Conservation (phyloP, 53 echinoderm and acorn worm genomes). For the Crossaster papposus region DNA sequence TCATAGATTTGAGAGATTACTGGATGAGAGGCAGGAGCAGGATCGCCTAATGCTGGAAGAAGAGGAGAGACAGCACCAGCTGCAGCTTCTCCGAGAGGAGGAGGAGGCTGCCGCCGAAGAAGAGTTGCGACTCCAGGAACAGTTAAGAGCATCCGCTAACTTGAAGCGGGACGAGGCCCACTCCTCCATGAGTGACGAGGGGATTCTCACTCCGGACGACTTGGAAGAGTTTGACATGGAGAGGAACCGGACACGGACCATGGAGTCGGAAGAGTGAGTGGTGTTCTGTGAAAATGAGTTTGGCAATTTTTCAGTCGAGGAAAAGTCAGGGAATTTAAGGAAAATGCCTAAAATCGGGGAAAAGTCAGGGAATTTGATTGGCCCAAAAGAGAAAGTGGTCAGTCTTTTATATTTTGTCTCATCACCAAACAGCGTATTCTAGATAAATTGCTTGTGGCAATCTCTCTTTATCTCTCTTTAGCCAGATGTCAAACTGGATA, state of each 20-base stretch:
- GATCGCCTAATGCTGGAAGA: conserved; percentile 47
- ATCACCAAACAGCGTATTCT: too few species aligned
- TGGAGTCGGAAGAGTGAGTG: conserved; percentile 96
- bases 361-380: too few species aligned
- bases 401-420: too few species aligned
- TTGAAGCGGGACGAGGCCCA: conserved; percentile 72
- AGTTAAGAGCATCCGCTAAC: conserved; percentile 30
- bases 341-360: too few species aligned
- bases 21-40: conserved; percentile 69
- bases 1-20: conserved; percentile 65
- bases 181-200: conserved; percentile 94
- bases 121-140: conserved; percentile 36
- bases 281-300: neutral
- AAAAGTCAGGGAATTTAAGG: too few species aligned
- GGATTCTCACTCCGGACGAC: conserved; percentile 87
- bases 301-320: too few species aligned
- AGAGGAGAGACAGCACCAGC: conserved; percentile 38
- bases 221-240: conserved; percentile 83
- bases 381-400: too few species aligned
- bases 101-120: conserved; percentile 3
- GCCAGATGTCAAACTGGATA: too few species aligned
- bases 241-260: conserved; percentile 81
- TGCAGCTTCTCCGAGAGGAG: conserved; percentile 40
- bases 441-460: too few species aligned
- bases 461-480: too few species aligned